Percentiles rank a stretch among this genome's conserved stretches.
Conservation (phyloP, 2,888 invertebrate genomes). For the Clusia tigrina region DNA sequence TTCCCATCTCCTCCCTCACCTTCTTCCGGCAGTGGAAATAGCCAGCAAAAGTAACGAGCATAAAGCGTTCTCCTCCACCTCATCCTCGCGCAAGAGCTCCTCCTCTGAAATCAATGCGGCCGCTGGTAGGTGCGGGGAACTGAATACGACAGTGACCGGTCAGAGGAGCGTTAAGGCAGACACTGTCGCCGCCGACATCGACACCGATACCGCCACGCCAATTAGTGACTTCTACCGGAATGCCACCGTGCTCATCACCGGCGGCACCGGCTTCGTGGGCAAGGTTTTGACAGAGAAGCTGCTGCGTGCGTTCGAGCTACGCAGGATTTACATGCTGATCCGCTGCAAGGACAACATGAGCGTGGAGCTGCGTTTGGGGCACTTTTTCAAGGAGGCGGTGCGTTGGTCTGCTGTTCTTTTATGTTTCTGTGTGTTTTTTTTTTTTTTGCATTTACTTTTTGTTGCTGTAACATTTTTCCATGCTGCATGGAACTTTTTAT, state of each 20-base stretch:
- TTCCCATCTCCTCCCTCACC: no score
- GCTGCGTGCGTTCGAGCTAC: conserved; percentile 59
- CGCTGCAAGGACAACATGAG: conserved; percentile 61
- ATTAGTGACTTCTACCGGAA: conserved; percentile 60
- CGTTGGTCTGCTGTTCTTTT: not conserved
- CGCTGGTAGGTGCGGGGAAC: conserved; percentile 11
- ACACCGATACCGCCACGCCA: conserved; percentile 42
- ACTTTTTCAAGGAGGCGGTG: conserved; percentile 62
- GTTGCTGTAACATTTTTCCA: conserved; percentile 2
- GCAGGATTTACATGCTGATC: conserved; percentile 63
- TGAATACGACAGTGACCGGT: conserved; percentile 23
- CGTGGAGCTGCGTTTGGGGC: conserved; percentile 57
- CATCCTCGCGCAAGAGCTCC: conserved; percentile 39
- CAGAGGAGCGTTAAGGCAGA: conserved; percentile 10
- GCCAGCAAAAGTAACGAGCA: conserved; percentile 24
- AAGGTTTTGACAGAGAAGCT: conserved; percentile 64
- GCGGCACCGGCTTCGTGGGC: conserved; percentile 64
- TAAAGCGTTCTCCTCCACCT: conserved; percentile 48
- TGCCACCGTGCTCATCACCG: conserved; percentile 63
- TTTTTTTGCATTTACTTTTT: not conserved
- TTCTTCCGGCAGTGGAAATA: not conserved
- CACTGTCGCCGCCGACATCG: not conserved
- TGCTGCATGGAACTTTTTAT: not conserved
- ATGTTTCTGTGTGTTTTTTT: not conserved
- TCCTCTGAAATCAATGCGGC: conserved; percentile 17